Evolutionary conservation across 2,888 invertebrate species (phyloP).

Genomic region (Watsonalla binaria): DNA sequence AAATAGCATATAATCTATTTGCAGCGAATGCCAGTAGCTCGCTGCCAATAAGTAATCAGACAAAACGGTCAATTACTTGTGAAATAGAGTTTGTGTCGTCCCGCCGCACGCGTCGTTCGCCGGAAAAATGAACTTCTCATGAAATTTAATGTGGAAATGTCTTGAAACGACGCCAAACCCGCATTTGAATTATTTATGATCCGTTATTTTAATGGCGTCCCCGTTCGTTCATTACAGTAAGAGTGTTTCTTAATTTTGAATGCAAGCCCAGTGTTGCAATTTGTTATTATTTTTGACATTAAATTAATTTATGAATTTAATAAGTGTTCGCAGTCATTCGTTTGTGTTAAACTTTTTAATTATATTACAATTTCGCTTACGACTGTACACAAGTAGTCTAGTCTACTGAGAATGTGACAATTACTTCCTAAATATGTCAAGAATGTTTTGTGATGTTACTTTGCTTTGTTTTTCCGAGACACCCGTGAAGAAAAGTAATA

Average conservation of each 20-base stretch:
- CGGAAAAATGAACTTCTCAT: constrained; percentile 75
- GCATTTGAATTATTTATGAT: constrained; percentile 74
- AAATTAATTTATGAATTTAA: constrained; percentile 15
- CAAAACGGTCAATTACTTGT: constrained; percentile 46
- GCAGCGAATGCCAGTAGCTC: constrained; percentile 6
- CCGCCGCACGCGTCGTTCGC: constrained; percentile 43
- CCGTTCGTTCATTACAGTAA: constrained; percentile 68
- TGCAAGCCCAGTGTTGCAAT: constrained; percentile 47
- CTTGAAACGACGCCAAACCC: constrained; percentile 77
- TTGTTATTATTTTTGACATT: constrained; percentile 39
- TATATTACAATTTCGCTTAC: constrained; percentile 12
- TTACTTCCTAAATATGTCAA: constrained; percentile 8
- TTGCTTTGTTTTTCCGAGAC: constrained; percentile 21
- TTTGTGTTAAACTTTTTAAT: constrained; percentile 8
- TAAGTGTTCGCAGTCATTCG: constrained; percentile 26
- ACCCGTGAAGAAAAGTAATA: constrained; percentile 14
- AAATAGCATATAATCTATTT: neutral
- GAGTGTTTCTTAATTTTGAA: constrained; percentile 71
- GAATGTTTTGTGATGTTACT: constrained; percentile 22
- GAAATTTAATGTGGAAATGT: constrained; percentile 77
- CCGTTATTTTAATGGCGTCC: constrained; percentile 72
- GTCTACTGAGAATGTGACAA: neutral
- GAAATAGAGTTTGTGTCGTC: constrained; percentile 32
- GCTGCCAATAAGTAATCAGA: constrained; percentile 23
- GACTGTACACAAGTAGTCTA: neutral